These are phyloP conservation scores for Trichopria drosophilae DNA, from an alignment of 2,888 invertebrate species.

Conservation along the genomic window DNA sequence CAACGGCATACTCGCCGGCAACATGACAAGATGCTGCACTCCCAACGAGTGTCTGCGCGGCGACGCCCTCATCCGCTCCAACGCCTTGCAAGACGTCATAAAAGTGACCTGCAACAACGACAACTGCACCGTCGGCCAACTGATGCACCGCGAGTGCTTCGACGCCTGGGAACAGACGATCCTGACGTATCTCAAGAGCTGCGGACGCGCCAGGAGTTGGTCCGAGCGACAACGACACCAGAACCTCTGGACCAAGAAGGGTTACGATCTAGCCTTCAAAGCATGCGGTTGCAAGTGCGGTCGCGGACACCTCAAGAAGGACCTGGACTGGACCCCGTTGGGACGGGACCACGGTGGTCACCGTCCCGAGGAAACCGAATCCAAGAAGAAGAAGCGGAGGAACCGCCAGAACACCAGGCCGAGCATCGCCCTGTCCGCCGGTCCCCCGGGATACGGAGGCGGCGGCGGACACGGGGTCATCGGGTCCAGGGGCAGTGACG, in stretches of 20 bases:
- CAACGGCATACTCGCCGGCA: too few relatives aligned
- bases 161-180: slow-evolving; percentile 91
- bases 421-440: slow-evolving; percentile 64
- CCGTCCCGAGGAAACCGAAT: too few relatives aligned
- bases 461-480: slow-evolving; percentile 27
- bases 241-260: slow-evolving; percentile 97
- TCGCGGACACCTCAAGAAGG: slow-evolving; percentile 90
- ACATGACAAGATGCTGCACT: slow-evolving; percentile 76
- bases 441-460: slow-evolving; percentile 55
- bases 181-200: slow-evolving; percentile 84
- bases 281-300: slow-evolving; percentile 94
- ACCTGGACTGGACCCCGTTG: slow-evolving; percentile 87
- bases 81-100: slow-evolving; percentile 78
- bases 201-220: slow-evolving; percentile 91
- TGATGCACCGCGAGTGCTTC: slow-evolving; percentile 96
- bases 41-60: slow-evolving; percentile 78
- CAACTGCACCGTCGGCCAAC: slow-evolving; percentile 82
- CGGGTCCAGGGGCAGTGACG: slow-evolving; percentile 38
- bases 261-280: slow-evolving; percentile 93
- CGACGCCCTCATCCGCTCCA: slow-evolving; percentile 64
- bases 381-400: slow-evolving; percentile 69
- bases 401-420: slow-evolving; percentile 70
- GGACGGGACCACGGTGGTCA: slow-evolving; percentile 63
- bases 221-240: slow-evolving; percentile 91
- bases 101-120: slow-evolving; percentile 95